phyloP scores from a whole-genome alignment of 35 echinoderm and acorn worm genomes.

The Heliocidaris erythrogramma region DNA sequence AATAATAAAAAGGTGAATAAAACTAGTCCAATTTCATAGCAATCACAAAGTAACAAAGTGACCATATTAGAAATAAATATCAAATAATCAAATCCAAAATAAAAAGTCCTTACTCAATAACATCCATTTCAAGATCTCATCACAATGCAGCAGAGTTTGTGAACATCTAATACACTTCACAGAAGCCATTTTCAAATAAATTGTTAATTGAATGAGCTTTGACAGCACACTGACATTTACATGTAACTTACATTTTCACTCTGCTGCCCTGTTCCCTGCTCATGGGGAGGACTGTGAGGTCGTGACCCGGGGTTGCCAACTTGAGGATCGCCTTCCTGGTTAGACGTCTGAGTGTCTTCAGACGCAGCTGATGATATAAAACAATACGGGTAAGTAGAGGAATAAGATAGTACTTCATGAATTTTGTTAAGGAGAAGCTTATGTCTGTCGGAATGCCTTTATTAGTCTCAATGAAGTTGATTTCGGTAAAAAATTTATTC shows the following conservation, averaged over 20 bases:
- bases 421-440: too few relatives aligned
- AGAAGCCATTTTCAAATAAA: not conserved
- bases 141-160: not conserved
- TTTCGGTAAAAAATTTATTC: too few relatives aligned
- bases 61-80: not conserved
- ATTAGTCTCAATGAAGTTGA: too few relatives aligned
- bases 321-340: slow-evolving; percentile 38
- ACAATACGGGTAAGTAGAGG: too few relatives aligned
- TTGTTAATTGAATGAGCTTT: too few relatives aligned
- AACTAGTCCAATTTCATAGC: not conserved
- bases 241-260: slow-evolving; percentile 26
- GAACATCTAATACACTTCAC: not conserved
- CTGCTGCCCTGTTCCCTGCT: not conserved
- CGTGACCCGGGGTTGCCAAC: slow-evolving; percentile 50
- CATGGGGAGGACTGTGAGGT: not conserved
- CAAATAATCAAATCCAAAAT: not conserved
- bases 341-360: not conserved
- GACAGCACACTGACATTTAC: not conserved
- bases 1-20: not conserved
- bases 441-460: too few relatives aligned
- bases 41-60: not conserved
- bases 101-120: too few relatives aligned
- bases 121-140: too few relatives aligned
- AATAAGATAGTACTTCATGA: too few relatives aligned
- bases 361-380: not conserved